A percentile compares a stretch with the other conserved stretches of the same genome.
Evolutionary conservation across 2,797 vertebrate genomes (phyloP).

Genomic region (Mallotus villosus): DNA sequence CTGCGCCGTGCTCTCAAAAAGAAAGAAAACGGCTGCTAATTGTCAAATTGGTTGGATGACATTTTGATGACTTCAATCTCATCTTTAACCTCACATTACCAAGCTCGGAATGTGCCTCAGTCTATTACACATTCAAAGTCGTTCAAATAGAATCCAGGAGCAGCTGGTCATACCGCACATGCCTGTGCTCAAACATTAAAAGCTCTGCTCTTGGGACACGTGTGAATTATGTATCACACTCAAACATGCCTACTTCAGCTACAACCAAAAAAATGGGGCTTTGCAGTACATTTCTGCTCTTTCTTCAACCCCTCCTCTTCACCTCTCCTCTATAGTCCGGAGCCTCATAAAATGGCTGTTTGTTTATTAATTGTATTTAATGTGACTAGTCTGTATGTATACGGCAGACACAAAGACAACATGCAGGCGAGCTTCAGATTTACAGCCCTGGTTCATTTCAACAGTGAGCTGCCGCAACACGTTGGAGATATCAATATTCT

Average conservation of each 20-base stretch:
- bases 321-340: conserved; percentile 1
- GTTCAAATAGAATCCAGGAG: conserved; percentile 40
- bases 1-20: neutral
- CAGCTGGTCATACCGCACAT: conserved; percentile 51
- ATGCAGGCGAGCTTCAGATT: conserved; percentile 55
- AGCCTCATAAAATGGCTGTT: conserved; percentile 32
- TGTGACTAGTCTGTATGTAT: conserved; percentile 27
- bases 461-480: conserved; percentile 74
- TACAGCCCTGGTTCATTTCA: conserved; percentile 72
- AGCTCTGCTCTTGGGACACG: conserved; percentile 37
- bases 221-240: conserved; percentile 55
- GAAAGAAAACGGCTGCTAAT: neutral
- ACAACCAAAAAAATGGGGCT: conserved; percentile 1
- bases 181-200: conserved; percentile 53
- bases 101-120: neutral
- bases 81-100: conserved; percentile 13
- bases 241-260: conserved; percentile 19
- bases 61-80: conserved; percentile 27
- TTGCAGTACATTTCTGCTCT: conserved; percentile 17
- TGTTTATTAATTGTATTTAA: conserved; percentile 34
- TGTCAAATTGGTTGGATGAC: neutral
- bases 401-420: conserved; percentile 36
- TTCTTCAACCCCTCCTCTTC: neutral
- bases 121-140: conserved; percentile 34
- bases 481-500: conserved; percentile 80